Percentiles rank a stretch among this genome's conserved stretches.
Evolutionary conservation across 2,888 invertebrate species (phyloP).

Genomic region (Drosophila acutilabella): DNA sequence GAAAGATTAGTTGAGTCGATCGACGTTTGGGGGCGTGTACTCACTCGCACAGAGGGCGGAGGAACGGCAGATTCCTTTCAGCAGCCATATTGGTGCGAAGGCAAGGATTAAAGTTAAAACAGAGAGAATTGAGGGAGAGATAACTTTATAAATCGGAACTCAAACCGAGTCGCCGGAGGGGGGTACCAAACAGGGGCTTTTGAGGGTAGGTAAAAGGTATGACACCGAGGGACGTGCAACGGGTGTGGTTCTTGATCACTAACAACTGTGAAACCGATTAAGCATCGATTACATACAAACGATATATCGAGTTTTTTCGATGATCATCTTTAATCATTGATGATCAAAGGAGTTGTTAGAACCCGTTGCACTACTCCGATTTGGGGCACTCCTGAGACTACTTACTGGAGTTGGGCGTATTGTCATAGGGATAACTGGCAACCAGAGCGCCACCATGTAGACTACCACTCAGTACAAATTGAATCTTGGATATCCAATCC

Average conservation of each 20-base stretch:
- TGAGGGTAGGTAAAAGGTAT: background rate
- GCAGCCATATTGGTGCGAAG: conserved; percentile 84
- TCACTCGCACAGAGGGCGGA: conserved; percentile 91
- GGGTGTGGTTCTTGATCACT: too few species aligned
- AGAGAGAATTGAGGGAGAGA: conserved; percentile 60
- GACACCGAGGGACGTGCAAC: too few species aligned
- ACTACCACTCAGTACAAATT: conserved; percentile 97
- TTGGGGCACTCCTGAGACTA: conserved; percentile 71
- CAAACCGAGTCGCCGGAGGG: background rate
- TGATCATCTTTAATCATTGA: too few species aligned
- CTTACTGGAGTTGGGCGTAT: conserved; percentile 97
- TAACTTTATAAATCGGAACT: conserved; percentile 78
- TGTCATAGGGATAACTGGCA: conserved; percentile 98
- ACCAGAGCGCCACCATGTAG: conserved; percentile 96
- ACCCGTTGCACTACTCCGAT: background rate
- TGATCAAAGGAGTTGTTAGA: too few species aligned
- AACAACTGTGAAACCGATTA: too few species aligned
- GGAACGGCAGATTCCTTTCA: conserved; percentile 90
- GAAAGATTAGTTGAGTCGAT: conserved; percentile 25
- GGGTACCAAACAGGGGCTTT: background rate
- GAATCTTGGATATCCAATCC: conserved; percentile 96
- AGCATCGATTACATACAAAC: too few species aligned
- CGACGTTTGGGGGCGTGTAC: conserved; percentile 62
- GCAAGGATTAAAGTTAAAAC: conserved; percentile 63
- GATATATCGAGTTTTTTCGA: too few species aligned